Evolutionary conservation across 2,113 vertebrate genomes (phyloP).

Genomic region (Xiphias gladius): DNA sequence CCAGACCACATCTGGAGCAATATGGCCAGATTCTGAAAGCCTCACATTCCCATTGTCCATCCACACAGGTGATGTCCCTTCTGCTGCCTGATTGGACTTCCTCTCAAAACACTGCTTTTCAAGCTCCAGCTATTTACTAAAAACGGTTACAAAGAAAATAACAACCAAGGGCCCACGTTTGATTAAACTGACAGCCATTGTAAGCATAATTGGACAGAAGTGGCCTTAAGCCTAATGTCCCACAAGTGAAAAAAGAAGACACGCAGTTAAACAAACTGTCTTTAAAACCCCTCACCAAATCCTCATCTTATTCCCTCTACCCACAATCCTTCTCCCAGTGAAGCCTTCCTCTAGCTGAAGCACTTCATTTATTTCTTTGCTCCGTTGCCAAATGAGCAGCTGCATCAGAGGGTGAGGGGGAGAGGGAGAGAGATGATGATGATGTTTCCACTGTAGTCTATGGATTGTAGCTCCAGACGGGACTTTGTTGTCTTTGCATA

Average conservation of each 20-base stretch:
- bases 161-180: conserved; percentile 37
- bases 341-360: conserved; percentile 69
- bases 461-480: conserved; percentile 51
- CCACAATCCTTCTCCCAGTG: conserved; percentile 59
- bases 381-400: conserved; percentile 79
- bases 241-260: conserved; percentile 30
- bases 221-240: conserved; percentile 60
- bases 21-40: no score
- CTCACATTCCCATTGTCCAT: no score
- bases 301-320: conserved; percentile 54
- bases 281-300: conserved; percentile 62
- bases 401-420: conserved; percentile 63
- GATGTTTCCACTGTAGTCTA: conserved; percentile 59
- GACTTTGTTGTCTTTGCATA: conserved; percentile 57
- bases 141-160: conserved; percentile 19
- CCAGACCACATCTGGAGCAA: not conserved
- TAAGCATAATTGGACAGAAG: conserved; percentile 50
- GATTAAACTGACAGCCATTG: conserved; percentile 42
- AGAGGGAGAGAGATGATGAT: conserved; percentile 36
- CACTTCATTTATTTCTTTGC: conserved; percentile 78
- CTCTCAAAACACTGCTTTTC: not conserved
- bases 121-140: conserved; percentile 15
- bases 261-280: conserved; percentile 63
- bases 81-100: no score
- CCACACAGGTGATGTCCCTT: no score